Evolutionary conservation across 2,797 vertebrate species (phyloP).

Genomic region (Columba guinea): DNA sequence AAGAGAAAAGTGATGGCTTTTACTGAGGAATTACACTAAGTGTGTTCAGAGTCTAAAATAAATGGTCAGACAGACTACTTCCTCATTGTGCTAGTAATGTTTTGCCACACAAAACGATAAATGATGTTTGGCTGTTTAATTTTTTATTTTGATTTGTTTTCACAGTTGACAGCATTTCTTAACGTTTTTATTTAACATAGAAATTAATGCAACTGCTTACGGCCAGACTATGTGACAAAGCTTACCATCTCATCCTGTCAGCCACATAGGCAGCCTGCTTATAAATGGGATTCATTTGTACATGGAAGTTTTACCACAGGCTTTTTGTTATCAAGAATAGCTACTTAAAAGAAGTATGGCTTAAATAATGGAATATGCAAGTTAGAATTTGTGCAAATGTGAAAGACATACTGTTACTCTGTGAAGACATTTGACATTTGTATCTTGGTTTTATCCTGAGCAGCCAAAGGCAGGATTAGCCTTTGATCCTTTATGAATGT

Average conservation of each 20-base stretch:
- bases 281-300: slow-evolving; percentile 38
- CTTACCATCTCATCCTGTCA: slow-evolving; percentile 6
- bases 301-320: neutral
- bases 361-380: neutral
- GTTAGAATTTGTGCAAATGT: neutral
- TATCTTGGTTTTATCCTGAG: neutral
- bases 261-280: neutral
- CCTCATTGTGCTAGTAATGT: neutral
- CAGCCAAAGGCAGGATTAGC: slow-evolving; percentile 39
- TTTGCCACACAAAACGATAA: neutral
- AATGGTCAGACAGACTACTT: neutral
- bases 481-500: slow-evolving; percentile 35
- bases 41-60: neutral
- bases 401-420: neutral
- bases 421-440: slow-evolving; percentile 31
- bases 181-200: neutral
- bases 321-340: neutral
- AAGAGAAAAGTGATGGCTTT: neutral
- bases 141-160: slow-evolving; percentile 27
- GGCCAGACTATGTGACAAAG: neutral
- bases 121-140: neutral
- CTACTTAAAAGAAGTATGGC: neutral
- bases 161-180: slow-evolving; percentile 8
- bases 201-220: slow-evolving; percentile 18
- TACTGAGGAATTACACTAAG: neutral